These are phyloP conservation scores for Umimayanthus chanpuru DNA, from an alignment of 92 coral and sea anemone genomes.

Conservation along the genomic window DNA sequence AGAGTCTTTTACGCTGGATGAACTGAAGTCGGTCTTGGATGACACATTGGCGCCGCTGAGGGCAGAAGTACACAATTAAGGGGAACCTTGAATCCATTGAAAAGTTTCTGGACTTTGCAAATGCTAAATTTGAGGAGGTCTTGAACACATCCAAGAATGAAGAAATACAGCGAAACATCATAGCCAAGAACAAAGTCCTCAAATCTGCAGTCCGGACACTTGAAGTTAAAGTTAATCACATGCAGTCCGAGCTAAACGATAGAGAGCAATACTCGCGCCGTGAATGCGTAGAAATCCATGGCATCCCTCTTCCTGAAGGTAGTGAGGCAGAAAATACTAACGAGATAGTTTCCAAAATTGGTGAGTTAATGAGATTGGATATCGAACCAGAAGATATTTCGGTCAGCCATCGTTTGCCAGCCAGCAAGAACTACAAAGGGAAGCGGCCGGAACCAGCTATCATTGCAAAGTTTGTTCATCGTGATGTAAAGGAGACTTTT, in stretches of 20 bases:
- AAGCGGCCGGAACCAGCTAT: background rate
- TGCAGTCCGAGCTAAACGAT: slow-evolving; percentile 7
- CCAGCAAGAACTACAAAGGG: slow-evolving; percentile 7
- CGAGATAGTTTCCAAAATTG: background rate
- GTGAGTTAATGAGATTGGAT: background rate
- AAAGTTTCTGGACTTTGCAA: background rate
- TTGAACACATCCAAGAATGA: background rate
- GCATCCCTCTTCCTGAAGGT: background rate
- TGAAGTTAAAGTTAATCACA: background rate
- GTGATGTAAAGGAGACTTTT: slow-evolving; percentile 3
- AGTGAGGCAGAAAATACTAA: background rate
- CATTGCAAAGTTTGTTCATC: slow-evolving; percentile 4
- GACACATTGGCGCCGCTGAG: background rate
- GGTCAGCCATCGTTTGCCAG: slow-evolving; percentile 4
- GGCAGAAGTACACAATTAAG: background rate
- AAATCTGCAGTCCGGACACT: background rate
- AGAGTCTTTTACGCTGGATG: background rate
- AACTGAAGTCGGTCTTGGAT: background rate
- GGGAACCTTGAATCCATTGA: background rate
- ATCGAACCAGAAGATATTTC: background rate
- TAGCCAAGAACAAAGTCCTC: background rate
- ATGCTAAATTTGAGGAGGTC: background rate
- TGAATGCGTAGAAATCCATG: slow-evolving; percentile 11
- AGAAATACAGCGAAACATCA: background rate
- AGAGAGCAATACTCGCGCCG: slow-evolving; percentile 1